These are phyloP conservation scores for Tachycineta bicolor DNA, from an alignment of 2,113 vertebrate genomes.

Conservation along the genomic window DNA sequence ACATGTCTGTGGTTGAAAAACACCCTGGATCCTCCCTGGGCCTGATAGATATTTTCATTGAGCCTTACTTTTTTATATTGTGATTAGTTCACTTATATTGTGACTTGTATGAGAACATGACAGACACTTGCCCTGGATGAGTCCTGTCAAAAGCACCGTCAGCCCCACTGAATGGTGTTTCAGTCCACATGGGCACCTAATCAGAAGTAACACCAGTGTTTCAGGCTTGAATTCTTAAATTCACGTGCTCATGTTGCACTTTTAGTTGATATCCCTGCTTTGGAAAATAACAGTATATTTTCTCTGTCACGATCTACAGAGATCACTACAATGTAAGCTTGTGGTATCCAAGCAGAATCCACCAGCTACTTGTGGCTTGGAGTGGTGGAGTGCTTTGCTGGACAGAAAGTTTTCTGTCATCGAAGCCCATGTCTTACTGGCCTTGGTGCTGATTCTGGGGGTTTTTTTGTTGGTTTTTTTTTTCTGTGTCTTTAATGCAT, in stretches of 20 bases:
- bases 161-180: neutral
- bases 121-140: neutral
- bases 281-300: neutral
- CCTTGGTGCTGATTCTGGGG: neutral
- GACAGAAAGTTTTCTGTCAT: neutral
- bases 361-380: neutral
- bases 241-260: neutral
- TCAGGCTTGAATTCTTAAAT: neutral
- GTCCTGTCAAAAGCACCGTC: neutral
- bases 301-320: neutral
- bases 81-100: neutral
- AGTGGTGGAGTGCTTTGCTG: neutral
- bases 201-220: neutral
- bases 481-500: neutral
- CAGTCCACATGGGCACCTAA: too few relatives aligned
- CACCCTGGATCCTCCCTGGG: neutral
- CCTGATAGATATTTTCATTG: neutral
- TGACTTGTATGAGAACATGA: neutral
- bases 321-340: neutral
- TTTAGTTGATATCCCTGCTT: neutral
- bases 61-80: neutral
- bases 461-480: neutral
- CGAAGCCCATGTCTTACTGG: neutral
- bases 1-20: neutral
- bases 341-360: neutral